Evolutionary conservation across 1,140 invertebrate species (phyloP).

Genomic region (Venustaconcha ellipsiformis): DNA sequence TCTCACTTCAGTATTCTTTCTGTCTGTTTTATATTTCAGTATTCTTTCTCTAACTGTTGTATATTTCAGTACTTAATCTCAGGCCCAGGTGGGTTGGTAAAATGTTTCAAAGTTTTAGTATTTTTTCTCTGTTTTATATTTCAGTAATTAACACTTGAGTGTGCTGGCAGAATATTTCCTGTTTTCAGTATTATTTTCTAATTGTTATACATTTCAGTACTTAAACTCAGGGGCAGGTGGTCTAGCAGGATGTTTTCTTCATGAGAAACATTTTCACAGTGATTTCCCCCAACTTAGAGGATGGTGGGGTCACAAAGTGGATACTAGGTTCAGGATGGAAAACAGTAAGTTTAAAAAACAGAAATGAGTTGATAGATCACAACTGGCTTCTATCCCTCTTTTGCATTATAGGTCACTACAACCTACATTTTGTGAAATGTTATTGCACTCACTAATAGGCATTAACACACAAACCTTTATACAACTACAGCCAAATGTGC

Average conservation of each 20-base stretch:
- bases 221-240: constrained; percentile 74
- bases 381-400: neutral
- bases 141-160: too few relatives aligned
- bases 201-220: constrained; percentile 68
- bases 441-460: too few relatives aligned
- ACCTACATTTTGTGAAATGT: constrained; percentile 1
- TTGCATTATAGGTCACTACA: neutral
- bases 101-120: constrained; percentile 67
- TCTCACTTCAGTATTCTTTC: too few relatives aligned
- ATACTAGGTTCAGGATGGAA: constrained; percentile 70
- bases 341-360: constrained; percentile 64
- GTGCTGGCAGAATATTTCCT: neutral
- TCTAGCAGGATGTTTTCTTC: constrained; percentile 73
- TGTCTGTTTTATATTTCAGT: neutral
- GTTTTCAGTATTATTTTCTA: neutral
- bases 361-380: neutral
- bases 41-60: neutral
- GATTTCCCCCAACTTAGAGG: constrained; percentile 67
- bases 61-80: constrained; percentile 73
- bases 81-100: constrained; percentile 74
- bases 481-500: too few relatives aligned
- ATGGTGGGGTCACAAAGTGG: constrained; percentile 71
- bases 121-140: too few relatives aligned
- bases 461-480: too few relatives aligned
- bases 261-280: constrained; percentile 58